Evolutionary conservation across 2,797 vertebrate species (phyloP), one percentile per base, ranked within the genome.

Genomic region (Etheostoma nigrum): DNA sequence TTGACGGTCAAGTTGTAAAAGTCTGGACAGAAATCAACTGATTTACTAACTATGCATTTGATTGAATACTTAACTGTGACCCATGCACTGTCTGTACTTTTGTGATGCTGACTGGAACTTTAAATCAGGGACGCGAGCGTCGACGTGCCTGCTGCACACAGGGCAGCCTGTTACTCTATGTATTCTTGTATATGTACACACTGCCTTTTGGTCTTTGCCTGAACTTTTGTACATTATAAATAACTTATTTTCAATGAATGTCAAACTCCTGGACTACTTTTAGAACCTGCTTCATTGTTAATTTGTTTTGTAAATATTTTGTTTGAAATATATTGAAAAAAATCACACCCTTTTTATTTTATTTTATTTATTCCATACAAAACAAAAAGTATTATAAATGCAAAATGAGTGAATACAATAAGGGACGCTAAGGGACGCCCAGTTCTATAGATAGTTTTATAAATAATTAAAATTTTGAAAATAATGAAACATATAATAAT

Each of bases 151-250:
- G 76, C 79, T 57, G 79, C 75, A 53, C 57, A 60, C 71, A 52
- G 73, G 42, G 74, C 78, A 42, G 75, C 66, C 76, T 81, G 21
- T 70, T 83, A 54, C 25, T 71, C 76, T 83, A 14, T 42, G 67
- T 76, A 83, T 80, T 79, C 83, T 33, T 72, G 71, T 62, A 51
- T 33, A 16, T 19, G 42, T 77, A 89, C 84, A 82, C 84, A 87
- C 88, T 93, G 92, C 92, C 91, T 94, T 40, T 92, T 81, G 69
- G 69, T 76, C 79, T 83, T 91, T 86, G 86, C 83, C 85, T 89
- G 52, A 86, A 92, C 70, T 86, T 93, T 93, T 94, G 68, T 94
- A 94, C 63, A 76, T 87, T 80, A 65, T 65, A 86, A 88, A 90
- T 75, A 8, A 88, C 40, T 88, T 87, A 89, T 92, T 91, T 90